Base-by-base conservation (phyloP, 2,797 vertebrate species). In the Cyclura pinguis region DNA sequence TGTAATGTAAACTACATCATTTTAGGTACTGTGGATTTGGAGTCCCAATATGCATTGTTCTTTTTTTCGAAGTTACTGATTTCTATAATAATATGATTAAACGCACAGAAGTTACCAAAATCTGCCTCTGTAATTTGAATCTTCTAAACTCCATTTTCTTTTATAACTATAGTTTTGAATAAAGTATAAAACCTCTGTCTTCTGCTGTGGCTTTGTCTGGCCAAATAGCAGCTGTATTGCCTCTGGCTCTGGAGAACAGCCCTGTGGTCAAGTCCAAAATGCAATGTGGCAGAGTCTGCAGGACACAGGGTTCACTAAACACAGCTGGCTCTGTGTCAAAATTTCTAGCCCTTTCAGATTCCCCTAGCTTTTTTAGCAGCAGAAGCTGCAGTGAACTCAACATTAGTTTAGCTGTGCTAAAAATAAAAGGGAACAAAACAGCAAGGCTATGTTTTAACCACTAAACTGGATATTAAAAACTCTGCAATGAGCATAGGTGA, bases 401-500 rank as follows among this genome's bases (percentile, higher is more conserved):
- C 42, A 1, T 6, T 74, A 59, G 38, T 47, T 50, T 62, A 62
- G 72, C 1, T n/a, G 67, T 29, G 32, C 22, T 59, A 80, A 84
- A 82, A 73, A 74, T 64, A 14, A 74, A 38, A 86, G 16, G 35
- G 9, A 86, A 42, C 47, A 59, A 77, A 73, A 64, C 81, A 86
- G 55, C 24, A 90, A 86, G n/a, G 22, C 57, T 82, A 62, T 74
- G 20, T 81, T 81, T 89, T 59, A 89, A 81, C 29, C n/a, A 55
- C 12, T 32, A 74, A 67, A 77, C 12, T 24, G 13, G n/a, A 83
- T 35, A 35, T 35, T 55, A 82, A 82, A 82, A 38, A 78, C 29
- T 29, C 47, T 55, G 24, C 13, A 67, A 35, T 64, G 47, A 78
- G n/a, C n/a, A 22, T 38, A 92, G 35, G 76, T 90, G 88, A 92